A percentile compares a stretch with the other conserved stretches of the same genome.
phyloP scores from a whole-genome alignment of 2,797 vertebrate genomes.

The Potorous gilbertii region DNA sequence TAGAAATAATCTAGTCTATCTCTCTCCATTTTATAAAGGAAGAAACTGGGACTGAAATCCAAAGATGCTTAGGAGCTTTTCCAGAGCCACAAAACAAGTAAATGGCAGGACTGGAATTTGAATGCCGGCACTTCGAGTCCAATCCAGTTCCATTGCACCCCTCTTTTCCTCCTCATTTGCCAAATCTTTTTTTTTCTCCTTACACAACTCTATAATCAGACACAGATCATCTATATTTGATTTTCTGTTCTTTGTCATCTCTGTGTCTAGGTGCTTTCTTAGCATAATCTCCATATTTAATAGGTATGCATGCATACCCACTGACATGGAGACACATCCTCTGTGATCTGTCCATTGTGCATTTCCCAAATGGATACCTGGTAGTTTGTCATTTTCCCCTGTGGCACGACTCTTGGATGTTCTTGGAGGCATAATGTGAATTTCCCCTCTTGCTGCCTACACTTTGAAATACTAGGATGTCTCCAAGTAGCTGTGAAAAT shows the following conservation, averaged over 20 bases:
- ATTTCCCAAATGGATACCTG: slow-evolving; percentile 2
- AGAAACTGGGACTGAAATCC: neutral
- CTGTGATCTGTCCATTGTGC: neutral
- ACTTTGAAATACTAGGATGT: slow-evolving; percentile 24
- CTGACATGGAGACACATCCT: neutral
- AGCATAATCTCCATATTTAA: slow-evolving; percentile 27
- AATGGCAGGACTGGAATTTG: neutral
- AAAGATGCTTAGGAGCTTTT: neutral
- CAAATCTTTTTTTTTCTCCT: slow-evolving; percentile 39
- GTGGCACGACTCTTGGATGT: neutral
- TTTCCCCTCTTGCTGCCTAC: slow-evolving; percentile 21
- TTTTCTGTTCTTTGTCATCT: slow-evolving; percentile 24
- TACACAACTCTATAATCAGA: neutral
- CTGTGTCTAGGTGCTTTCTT: slow-evolving; percentile 24
- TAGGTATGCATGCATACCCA: slow-evolving; percentile 14
- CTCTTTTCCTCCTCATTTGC: slow-evolving; percentile 25
- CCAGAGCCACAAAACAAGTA: neutral
- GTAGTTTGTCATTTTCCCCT: slow-evolving; percentile 39
- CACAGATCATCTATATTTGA: neutral
- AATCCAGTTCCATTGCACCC: neutral
- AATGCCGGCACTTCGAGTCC: neutral
- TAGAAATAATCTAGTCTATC: neutral
- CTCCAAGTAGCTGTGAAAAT: neutral
- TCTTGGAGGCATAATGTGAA: neutral
- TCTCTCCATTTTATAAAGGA: neutral